Base-by-base conservation (phyloP, 1,140 invertebrate species). In the Habropoda laboriosa region DNA sequence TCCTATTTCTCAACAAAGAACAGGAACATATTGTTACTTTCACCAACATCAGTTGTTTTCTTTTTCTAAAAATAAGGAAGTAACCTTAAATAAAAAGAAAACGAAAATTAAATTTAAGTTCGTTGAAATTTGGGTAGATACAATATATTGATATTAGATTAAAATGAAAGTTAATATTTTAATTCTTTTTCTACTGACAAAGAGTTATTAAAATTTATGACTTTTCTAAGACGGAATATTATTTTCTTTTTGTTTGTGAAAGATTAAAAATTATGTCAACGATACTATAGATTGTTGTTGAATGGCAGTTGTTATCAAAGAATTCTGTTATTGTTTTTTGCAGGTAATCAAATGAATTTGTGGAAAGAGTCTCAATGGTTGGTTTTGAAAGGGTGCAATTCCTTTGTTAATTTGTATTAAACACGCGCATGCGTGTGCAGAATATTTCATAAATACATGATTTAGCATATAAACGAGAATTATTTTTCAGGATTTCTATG, bases 351-450 rank as follows among this genome's bases (percentile, higher is more conserved):
- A 12, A 4, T 1, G 35, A 16, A 42, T 1, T 18, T 18, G 10
- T 10, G 42, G 2, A 24, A 40, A 63, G 18, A 27, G 1, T 38
- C n/a, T 10, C 21, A 27, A 5, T 40, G 21, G 21, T 42, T 68
- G 21, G 18, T 53, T 58, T 77, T 49, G 71, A 71, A 40, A 13
- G 12, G 2, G 0, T 49, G 18, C 3, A n/a, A 77, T 78, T 71
- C 42, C n/a, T n/a, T n/a, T n/a, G 32, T 18, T 47, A 30, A 18
- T 51, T 47, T 18, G 30, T 13, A 42, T 60, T 27, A 16, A 61
- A 66, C 24, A 4, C 10, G 42, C 71, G 70, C 71, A 66, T 80
- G 78, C 71, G 70, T 51, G 3, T 30, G 7, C 2, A n/a, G 12
- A 57, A 58, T n/a, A n/a, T 58, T 30, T 77, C 24, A 16, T 7